These are phyloP conservation scores for Carduelis carduelis DNA, from an alignment of 2,797 vertebrate species.

Conservation along the genomic window DNA sequence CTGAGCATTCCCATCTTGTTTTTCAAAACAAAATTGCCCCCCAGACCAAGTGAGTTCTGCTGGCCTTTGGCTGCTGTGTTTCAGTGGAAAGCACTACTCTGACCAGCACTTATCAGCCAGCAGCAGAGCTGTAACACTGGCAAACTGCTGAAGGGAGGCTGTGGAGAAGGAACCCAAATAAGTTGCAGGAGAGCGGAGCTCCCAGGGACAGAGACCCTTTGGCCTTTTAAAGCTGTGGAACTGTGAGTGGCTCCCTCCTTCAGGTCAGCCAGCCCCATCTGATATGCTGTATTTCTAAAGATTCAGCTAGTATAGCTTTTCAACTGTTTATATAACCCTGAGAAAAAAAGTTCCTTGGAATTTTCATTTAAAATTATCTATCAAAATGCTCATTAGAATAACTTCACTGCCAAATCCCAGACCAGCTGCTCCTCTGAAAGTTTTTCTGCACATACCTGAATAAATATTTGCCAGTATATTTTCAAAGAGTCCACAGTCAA, in stretches of 20 bases:
- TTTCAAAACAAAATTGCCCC: not conserved
- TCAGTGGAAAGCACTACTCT: not conserved
- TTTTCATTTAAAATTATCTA: not conserved
- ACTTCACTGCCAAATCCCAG: not conserved
- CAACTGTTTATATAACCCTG: not conserved
- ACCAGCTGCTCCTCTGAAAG: not conserved
- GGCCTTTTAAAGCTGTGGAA: not conserved
- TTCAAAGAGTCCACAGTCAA: slow-evolving; percentile 73
- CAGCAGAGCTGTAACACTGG: not conserved
- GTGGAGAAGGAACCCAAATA: not conserved
- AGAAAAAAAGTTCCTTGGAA: not conserved
- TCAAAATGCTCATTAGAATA: not conserved
- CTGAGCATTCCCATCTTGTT: not conserved
- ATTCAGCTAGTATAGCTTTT: not conserved
- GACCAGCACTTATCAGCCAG: not conserved
- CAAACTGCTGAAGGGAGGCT: not conserved
- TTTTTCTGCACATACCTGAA: slow-evolving; percentile 62
- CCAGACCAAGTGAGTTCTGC: not conserved
- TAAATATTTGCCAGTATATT: slow-evolving; percentile 63
- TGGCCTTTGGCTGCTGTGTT: not conserved
- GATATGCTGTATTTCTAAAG: not conserved
- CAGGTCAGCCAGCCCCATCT: not conserved
- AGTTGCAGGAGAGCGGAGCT: not conserved
- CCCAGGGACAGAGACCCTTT: accelerated
- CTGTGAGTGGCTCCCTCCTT: not conserved